Evolutionary conservation across 1,140 invertebrate genomes (phyloP).

Genomic region (Anoplophora glabripennis): DNA sequence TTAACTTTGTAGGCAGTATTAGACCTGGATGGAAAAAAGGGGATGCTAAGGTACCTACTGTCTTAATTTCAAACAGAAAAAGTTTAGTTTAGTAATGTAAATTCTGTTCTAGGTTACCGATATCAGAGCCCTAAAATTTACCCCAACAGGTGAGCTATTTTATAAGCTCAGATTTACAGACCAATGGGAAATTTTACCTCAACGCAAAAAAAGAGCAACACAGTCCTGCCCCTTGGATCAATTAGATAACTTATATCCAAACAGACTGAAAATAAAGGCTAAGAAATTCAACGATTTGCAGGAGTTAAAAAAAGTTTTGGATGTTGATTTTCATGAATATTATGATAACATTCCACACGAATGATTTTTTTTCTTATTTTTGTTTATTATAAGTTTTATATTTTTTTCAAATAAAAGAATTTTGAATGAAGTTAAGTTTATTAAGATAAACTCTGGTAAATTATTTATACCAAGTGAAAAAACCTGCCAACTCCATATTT

Average conservation of each 20-base stretch:
- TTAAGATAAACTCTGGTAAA: no score
- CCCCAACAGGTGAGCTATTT: slow-evolving; percentile 5
- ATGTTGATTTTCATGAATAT: neutral
- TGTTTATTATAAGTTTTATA: no score
- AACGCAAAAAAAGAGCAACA: neutral
- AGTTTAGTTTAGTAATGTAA: no score
- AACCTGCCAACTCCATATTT: no score
- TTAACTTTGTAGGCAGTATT: slow-evolving; percentile 12
- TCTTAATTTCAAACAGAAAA: neutral
- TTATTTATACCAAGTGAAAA: no score
- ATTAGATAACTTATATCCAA: neutral
- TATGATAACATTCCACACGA: neutral
- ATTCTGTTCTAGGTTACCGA: slow-evolving; percentile 7
- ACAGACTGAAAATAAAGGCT: slow-evolving; percentile 1
- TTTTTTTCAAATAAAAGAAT: no score
- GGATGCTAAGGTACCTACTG: slow-evolving; percentile 5
- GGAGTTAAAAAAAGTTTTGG: slow-evolving; percentile 4
- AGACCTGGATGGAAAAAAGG: slow-evolving; percentile 15
- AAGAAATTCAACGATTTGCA: slow-evolving; percentile 12
- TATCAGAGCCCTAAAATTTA: slow-evolving; percentile 11
- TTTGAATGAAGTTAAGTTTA: no score
- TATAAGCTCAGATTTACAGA: slow-evolving; percentile 19
- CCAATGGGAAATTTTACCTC: slow-evolving; percentile 9
- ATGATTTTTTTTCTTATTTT: no score
- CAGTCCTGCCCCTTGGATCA: neutral